phyloP scores from a whole-genome alignment of 2,113 vertebrate species.

The Zootoca vivipara region DNA sequence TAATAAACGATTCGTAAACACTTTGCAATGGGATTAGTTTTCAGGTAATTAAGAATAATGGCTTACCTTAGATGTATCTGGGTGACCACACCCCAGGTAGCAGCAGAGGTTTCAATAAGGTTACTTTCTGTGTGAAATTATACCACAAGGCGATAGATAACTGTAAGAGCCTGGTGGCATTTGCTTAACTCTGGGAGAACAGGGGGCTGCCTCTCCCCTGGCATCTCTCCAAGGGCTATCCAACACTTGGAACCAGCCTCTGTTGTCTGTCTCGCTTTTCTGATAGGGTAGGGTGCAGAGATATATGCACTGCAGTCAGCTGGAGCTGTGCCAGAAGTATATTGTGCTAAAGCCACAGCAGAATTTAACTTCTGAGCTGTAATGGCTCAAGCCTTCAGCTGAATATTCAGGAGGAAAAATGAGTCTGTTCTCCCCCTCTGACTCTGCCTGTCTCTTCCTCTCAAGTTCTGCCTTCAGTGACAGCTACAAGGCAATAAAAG shows the following conservation, averaged over 20 bases:
- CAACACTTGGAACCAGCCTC: neutral
- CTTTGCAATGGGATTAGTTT: conserved; percentile 60
- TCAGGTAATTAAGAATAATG: conserved; percentile 63
- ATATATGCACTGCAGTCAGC: neutral
- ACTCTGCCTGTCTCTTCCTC: conserved; percentile 10
- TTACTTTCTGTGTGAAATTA: conserved; percentile 61
- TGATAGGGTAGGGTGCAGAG: conserved; percentile 16
- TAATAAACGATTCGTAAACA: conserved; percentile 63
- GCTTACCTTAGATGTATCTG: conserved; percentile 52
- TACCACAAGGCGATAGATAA: conserved; percentile 49
- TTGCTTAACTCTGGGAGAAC: conserved; percentile 18
- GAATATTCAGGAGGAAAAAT: conserved; percentile 49
- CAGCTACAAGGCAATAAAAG: conserved; percentile 47
- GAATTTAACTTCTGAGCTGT: conserved; percentile 27
- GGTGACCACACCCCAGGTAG: conserved; percentile 29
- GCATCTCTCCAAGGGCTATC: neutral
- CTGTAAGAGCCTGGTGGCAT: conserved; percentile 33
- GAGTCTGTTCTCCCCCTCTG: neutral
- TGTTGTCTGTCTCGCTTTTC: neutral
- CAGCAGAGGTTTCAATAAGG: conserved; percentile 42
- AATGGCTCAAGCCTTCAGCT: conserved; percentile 35
- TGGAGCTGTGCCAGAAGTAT: conserved; percentile 39
- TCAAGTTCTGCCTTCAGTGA: neutral
- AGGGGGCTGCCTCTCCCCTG: conserved; percentile 13
- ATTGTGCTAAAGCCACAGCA: conserved; percentile 7